A percentile compares a stretch with the other conserved stretches of the same genome.
Conservation (phyloP, 2,888 invertebrate genomes). For the Cepaea hortensis region DNA sequence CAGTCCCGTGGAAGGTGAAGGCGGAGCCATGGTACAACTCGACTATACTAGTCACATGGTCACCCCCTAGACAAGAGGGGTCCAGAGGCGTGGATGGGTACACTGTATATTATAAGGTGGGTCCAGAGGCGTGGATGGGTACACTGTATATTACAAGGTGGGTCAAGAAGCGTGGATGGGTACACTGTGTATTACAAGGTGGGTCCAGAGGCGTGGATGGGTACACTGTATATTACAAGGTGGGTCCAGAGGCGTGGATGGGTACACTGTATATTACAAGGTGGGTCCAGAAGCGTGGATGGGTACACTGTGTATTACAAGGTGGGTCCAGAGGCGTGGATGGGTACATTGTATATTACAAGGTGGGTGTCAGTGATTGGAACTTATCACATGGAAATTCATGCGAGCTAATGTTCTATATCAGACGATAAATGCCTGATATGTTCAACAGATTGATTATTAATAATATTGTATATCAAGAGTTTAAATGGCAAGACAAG, state of each 20-base stretch:
- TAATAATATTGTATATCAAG: too few relatives aligned
- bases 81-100: not conserved
- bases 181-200: not conserved
- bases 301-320: not conserved
- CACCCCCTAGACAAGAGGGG: not conserved
- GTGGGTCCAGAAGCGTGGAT: not conserved
- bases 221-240: not conserved
- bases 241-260: not conserved
- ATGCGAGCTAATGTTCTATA: too few relatives aligned
- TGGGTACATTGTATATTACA: too few relatives aligned
- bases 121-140: not conserved
- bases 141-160: not conserved
- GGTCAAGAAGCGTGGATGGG: not conserved
- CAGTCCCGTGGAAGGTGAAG: slow-evolving; percentile 1
- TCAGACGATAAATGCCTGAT: too few relatives aligned
- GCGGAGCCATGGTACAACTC: slow-evolving; percentile 18
- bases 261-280: not conserved
- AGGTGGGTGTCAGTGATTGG: too few relatives aligned
- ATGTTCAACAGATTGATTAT: too few relatives aligned
- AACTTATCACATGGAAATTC: too few relatives aligned
- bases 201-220: not conserved
- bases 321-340: too few relatives aligned
- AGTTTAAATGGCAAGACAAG: too few relatives aligned
- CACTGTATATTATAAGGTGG: slow-evolving; percentile 30
- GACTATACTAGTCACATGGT: slow-evolving; percentile 22